Percentiles rank a stretch among this genome's conserved stretches.
Conservation (phyloP, 2,113 vertebrate genomes). For the Malaclemys terrapin region DNA sequence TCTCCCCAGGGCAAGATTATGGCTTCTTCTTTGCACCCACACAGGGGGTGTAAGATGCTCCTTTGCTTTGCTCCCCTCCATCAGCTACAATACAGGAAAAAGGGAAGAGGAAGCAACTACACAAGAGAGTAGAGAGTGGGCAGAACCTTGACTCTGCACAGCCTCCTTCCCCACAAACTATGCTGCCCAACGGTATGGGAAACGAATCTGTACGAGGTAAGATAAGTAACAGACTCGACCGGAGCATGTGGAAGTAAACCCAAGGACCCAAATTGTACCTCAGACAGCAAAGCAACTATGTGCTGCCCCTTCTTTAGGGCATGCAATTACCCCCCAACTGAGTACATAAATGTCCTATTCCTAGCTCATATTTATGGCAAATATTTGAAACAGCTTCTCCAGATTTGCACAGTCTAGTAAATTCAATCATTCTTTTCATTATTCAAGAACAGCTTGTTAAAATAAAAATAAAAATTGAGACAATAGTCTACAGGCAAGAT, state of each 20-base stretch:
- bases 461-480: background rate
- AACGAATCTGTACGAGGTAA: accelerated
- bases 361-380: background rate
- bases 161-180: background rate
- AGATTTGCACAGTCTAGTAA: background rate
- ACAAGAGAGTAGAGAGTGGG: background rate
- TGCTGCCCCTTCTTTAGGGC: background rate
- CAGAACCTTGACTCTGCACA: background rate
- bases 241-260: background rate
- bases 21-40: background rate
- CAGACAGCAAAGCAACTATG: background rate
- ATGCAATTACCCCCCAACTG: background rate
- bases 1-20: accelerated
- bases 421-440: background rate
- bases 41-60: background rate
- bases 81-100: background rate
- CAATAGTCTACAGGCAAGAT: background rate
- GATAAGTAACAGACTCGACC: background rate
- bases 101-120: background rate
- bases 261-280: background rate
- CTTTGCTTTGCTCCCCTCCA: background rate
- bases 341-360: background rate
- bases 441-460: background rate
- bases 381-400: background rate
- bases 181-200: background rate